A percentile compares a stretch with the other conserved stretches of the same genome.
Conservation (phyloP, 2,113 vertebrate species). For the Neotoma lepida region DNA sequence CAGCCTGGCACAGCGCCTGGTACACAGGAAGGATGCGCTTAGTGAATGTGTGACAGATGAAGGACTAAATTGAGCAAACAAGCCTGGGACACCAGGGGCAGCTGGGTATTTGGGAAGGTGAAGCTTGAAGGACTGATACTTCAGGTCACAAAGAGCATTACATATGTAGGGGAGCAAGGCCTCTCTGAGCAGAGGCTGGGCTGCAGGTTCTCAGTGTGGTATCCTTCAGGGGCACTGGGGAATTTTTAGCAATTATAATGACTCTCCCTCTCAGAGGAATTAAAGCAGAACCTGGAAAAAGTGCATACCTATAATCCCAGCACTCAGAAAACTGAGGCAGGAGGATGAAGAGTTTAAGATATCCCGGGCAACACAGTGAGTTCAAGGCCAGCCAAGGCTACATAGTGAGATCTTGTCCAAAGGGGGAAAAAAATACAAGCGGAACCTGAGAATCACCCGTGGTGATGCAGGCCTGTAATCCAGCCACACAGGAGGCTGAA, state of each 20-base stretch:
- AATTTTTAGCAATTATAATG: background rate
- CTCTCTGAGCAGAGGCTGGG: background rate
- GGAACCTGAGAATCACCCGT: background rate
- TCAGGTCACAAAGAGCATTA: background rate
- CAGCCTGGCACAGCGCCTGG: conserved; percentile 59
- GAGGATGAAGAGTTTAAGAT: background rate
- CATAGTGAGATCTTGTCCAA: background rate
- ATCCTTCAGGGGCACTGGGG: background rate
- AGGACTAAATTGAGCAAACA: conserved; percentile 54
- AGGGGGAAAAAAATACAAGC: background rate
- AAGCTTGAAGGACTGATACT: conserved; percentile 18
- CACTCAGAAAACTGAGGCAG: background rate
- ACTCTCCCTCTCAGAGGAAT: background rate
- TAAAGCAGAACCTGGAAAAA: background rate
- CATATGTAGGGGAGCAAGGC: background rate
- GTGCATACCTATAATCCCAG: background rate
- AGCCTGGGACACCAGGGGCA: background rate
- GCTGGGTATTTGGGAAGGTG: conserved; percentile 35
- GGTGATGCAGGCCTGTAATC: background rate
- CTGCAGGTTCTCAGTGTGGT: background rate
- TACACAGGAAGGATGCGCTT: conserved; percentile 41
- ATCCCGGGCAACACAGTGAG: background rate
- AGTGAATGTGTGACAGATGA: conserved; percentile 39
- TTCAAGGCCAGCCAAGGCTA: background rate
- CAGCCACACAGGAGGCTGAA: background rate